phyloP scores from a whole-genome alignment of 1,140 invertebrate species.

The Chymomyza costata region DNA sequence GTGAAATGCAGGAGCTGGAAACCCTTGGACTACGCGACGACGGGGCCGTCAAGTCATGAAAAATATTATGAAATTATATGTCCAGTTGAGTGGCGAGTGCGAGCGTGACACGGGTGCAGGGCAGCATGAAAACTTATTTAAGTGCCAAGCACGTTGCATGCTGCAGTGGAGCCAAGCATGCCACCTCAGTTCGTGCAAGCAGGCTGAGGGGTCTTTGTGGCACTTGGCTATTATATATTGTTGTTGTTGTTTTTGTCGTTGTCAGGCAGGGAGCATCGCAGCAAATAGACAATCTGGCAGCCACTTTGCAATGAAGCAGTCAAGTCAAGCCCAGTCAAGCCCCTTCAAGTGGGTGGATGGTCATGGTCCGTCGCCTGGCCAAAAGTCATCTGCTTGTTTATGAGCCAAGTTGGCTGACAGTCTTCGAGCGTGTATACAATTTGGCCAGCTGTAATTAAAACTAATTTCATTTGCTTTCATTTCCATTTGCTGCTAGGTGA shows the following conservation, averaged over 20 bases:
- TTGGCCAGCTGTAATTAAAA: slow-evolving; percentile 70
- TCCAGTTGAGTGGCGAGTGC: slow-evolving; percentile 20
- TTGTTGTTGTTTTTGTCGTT: no score
- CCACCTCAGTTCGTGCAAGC: slow-evolving; percentile 11
- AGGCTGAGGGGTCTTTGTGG: slow-evolving; percentile 1
- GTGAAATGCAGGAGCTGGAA: slow-evolving; percentile 27
- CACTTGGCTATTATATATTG: slow-evolving; percentile 21
- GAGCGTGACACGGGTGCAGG: no score
- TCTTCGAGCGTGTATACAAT: slow-evolving; percentile 53
- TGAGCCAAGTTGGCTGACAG: slow-evolving; percentile 55
- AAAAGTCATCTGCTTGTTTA: slow-evolving; percentile 44
- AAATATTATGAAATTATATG: not conserved
- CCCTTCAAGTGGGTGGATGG: not conserved
- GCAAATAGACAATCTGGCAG: slow-evolving; percentile 43
- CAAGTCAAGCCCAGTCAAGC: slow-evolving; percentile 53
- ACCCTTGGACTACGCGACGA: slow-evolving; percentile 49
- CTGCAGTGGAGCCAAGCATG: slow-evolving; percentile 41
- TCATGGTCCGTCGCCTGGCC: slow-evolving; percentile 1
- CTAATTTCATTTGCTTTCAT: slow-evolving; percentile 68
- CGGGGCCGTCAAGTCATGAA: slow-evolving; percentile 35
- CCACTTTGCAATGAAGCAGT: slow-evolving; percentile 52
- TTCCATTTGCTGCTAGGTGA: slow-evolving; percentile 8
- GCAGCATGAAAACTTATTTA: slow-evolving; percentile 64
- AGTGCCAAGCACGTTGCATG: slow-evolving; percentile 68
- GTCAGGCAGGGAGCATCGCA: no score